Conservation (phyloP, 2,888 invertebrate species). For the Hypercompe scribonia region DNA sequence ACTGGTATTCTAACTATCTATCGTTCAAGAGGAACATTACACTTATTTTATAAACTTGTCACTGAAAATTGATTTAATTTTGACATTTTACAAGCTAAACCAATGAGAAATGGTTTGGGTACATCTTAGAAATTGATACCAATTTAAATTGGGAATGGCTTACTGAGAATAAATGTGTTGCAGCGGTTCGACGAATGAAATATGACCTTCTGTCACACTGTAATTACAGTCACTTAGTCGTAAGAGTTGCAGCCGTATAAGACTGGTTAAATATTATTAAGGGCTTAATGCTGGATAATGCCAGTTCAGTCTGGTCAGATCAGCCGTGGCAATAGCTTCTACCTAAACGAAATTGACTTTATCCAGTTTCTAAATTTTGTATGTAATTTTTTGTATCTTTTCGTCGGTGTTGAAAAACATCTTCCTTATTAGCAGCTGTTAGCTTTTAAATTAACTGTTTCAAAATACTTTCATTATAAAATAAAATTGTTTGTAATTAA, state of each 20-base stretch:
- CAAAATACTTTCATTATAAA: not conserved
- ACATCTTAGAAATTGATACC: conserved; percentile 6
- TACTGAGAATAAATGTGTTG: conserved; percentile 20
- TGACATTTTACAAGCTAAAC: not conserved
- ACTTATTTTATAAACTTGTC: not conserved
- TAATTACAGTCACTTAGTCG: conserved; percentile 50
- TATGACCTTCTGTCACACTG: conserved; percentile 43
- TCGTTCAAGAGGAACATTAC: not conserved
- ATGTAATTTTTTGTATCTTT: not conserved
- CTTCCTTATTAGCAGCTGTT: not conserved
- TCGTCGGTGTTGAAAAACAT: not conserved
- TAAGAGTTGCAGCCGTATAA: conserved; percentile 31
- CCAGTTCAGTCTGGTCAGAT: conserved; percentile 37
- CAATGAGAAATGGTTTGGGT: not conserved
- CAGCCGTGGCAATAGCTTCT: conserved; percentile 32
- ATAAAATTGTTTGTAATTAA: conserved; percentile 8
- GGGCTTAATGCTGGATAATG: conserved; percentile 41
- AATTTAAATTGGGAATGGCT: conserved; percentile 27
- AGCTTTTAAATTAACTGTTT: not conserved
- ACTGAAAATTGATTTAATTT: not conserved
- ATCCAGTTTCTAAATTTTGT: not conserved
- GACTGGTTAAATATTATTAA: conserved; percentile 27
- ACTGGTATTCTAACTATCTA: not conserved
- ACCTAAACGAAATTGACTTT: conserved; percentile 35
- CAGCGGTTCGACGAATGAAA: conserved; percentile 32